Evolutionary conservation across 35 echinoderm and acorn worm genomes (phyloP), one percentile per base, ranked within the genome.

Genomic region (Anneissia japonica): DNA sequence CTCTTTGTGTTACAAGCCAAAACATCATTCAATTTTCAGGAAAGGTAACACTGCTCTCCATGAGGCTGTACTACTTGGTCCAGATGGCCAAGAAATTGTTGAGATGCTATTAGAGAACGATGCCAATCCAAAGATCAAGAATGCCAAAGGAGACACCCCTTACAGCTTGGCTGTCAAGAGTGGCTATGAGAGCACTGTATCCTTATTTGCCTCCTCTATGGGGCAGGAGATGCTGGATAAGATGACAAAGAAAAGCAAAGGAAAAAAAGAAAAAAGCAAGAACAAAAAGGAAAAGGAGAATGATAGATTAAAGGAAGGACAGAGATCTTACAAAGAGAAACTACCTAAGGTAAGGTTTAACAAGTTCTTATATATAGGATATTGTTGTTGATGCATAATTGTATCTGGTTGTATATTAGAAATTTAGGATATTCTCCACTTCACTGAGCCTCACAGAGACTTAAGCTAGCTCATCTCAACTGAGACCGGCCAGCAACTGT

Each of bases 211-310:
- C 17, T 90, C 89, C 32, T 91, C 89, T 37, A 94, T 99, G 89
- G 96, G 96, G 2, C 96, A 99, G 76, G 92, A 99, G 39, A 94
- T 93, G 89, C 79, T 99, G 79, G 86, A 91, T 43, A 99, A 99
- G 86, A 94, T 99, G 91, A 89, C 96, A 0, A 34, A 91, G 39
- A 90, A 91, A 17, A 91, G 93, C 87, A 97, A 93, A 82, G 93
- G 72, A 85, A 46, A 46, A n/a, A 87, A 31, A 32, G 85, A 46
- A 0, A 41, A 46, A 30, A 38, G 26, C 3, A 41, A 83, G 9
- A 46, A 35, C 28, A 51, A 26, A n/a, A 38, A 35, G 51, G 81
- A 88, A 87, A 36, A 74, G 38, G 74, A 89, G 80, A 76, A 46
- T 30, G 77, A 80, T 75, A 75, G 77, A 79, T 6, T 73, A 81